phyloP scores from a whole-genome alignment of 2,888 invertebrate species.

The Thereva nobilitata region DNA sequence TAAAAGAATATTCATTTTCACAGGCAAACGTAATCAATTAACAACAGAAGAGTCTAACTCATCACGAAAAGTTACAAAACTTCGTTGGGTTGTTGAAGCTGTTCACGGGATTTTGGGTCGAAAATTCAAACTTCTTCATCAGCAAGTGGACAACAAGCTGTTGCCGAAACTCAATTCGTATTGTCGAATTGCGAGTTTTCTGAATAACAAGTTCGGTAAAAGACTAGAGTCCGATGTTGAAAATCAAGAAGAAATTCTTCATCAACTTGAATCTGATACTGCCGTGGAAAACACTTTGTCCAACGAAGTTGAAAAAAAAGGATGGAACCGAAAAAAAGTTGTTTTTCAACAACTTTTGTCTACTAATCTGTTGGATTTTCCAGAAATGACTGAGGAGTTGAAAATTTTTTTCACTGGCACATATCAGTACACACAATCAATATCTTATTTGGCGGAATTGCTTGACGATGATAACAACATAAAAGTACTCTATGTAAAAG shows the following conservation, averaged over 20 bases:
- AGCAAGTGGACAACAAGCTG: not conserved
- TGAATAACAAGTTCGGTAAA: not conserved
- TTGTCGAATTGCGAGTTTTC: not conserved
- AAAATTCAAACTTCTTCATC: not conserved
- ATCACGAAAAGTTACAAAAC: not conserved
- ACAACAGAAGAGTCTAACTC: not conserved
- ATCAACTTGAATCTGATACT: not conserved
- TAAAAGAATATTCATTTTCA: too few relatives aligned
- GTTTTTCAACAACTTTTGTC: too few relatives aligned
- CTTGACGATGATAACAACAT: too few relatives aligned
- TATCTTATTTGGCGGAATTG: too few relatives aligned
- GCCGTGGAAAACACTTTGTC: too few relatives aligned
- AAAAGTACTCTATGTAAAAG: too few relatives aligned
- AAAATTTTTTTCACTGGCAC: too few relatives aligned
- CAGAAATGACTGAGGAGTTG: too few relatives aligned
- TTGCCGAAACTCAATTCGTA: not conserved
- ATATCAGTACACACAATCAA: too few relatives aligned
- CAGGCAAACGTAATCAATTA: not conserved
- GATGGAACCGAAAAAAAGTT: too few relatives aligned
- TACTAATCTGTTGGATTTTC: too few relatives aligned
- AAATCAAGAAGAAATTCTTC: not conserved
- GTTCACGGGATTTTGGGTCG: not conserved
- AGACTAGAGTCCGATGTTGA: not conserved
- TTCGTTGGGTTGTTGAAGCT: constrained; percentile 7
- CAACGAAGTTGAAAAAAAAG: too few relatives aligned